These are phyloP conservation scores for Sorex maritimensis DNA, from an alignment of 2,797 vertebrate species.

Conservation along the genomic window DNA sequence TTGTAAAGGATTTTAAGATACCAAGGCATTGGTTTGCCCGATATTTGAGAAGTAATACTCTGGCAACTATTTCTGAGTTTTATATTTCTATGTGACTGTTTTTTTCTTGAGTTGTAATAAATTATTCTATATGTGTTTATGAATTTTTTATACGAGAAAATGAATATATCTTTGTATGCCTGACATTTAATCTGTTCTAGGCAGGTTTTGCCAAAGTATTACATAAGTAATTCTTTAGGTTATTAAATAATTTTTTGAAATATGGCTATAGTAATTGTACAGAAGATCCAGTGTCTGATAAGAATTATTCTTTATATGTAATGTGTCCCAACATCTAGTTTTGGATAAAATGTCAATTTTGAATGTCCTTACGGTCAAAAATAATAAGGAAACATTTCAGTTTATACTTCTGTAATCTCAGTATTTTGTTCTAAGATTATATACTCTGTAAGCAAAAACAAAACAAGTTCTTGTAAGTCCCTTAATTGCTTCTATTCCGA, in stretches of 20 bases:
- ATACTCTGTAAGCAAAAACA: constrained; percentile 29
- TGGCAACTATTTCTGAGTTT: constrained; percentile 49
- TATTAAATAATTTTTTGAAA: constrained; percentile 17
- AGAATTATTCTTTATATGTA: constrained; percentile 47
- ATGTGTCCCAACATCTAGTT: constrained; percentile 46
- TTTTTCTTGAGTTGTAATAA: constrained; percentile 5
- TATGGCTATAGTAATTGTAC: constrained; percentile 40
- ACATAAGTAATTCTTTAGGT: constrained; percentile 41
- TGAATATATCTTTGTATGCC: constrained; percentile 9
- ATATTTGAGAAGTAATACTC: constrained; percentile 16
- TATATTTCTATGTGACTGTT: constrained; percentile 1
- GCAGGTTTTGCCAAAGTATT: constrained; percentile 18
- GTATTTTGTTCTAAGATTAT: constrained; percentile 41
- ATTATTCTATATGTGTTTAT: constrained; percentile 18
- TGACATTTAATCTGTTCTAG: neutral
- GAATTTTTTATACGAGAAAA: constrained; percentile 25
- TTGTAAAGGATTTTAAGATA: constrained; percentile 83
- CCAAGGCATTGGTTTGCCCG: constrained; percentile 54
- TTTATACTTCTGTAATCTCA: neutral
- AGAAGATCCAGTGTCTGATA: constrained; percentile 20
- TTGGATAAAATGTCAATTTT: constrained; percentile 66
- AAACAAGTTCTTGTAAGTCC: neutral
- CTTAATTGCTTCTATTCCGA: constrained; percentile 24
- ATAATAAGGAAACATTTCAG: neutral
- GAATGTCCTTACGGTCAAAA: neutral